Base-by-base conservation (phyloP, 2,113 vertebrate species). In the Cinclus mexicanus region DNA sequence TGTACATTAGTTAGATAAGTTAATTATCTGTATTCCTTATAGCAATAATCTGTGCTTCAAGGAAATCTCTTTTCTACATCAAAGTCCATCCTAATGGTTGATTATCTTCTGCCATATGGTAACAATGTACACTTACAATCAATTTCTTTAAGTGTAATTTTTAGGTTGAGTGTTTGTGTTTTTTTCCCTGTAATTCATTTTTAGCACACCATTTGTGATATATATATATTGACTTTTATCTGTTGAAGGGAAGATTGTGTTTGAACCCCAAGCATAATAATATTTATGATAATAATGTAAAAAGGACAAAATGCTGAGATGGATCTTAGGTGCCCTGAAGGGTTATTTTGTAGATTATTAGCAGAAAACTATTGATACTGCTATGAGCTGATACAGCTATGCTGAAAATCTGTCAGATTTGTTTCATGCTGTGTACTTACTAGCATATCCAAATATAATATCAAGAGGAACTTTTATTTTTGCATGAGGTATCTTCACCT, bases 271-370 rank as follows among this genome's bases (percentile, higher is more conserved):
- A 90, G 20, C 59, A 91, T 80, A 68, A 91, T 72, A 24, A 16
- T 50, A 64, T 93, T 68, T 92, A 61, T 83, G 14, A 90, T 82
- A 92, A 92, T 92, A 82, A 74, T 46, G n/a, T 87, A 59, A 53
- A 63, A 56, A 71, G 50, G 61, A 18, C 14, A 81, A 94, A 97
- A 70, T 74, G 29, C 41, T 95, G 64, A 81, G 70, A 84, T 71
- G 25, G 41, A 41, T 68, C 70, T 90, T 92, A 82, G 50, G 14
- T 72, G 25, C 23, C 18, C 46, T 68, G 33, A 84, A 95, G 37
- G 35, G 22, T 83, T 68, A 83, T 87, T 94, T 60, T 88, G 29
- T 83, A 74, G 25, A 59, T 87, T 50, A 68, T 33, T 64, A 77
- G 33, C 28, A 89, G 25, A 55, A 90, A 94, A 67, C 23, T 81